Evolutionary conservation across 2,888 invertebrate species (phyloP).

Genomic region (Habrosyne pyritoides): DNA sequence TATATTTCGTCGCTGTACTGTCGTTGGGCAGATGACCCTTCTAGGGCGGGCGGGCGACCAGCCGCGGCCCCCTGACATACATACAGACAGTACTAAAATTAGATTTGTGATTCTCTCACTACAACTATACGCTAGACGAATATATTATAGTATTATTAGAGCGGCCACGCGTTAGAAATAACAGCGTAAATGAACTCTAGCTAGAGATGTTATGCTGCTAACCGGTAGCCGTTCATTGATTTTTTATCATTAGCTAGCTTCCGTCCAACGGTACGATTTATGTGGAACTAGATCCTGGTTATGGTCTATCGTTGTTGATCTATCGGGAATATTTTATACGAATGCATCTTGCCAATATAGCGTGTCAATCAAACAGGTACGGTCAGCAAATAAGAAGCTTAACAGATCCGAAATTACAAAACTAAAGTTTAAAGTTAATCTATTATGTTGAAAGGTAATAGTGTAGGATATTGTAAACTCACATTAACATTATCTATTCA

Average conservation of each 20-base stretch:
- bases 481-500: too few species aligned
- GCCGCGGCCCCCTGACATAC: constrained; percentile 77
- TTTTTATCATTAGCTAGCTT: background rate
- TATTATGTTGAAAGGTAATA: too few species aligned
- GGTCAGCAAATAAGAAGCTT: too few species aligned
- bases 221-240: constrained; percentile 31
- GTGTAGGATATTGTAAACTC: too few species aligned
- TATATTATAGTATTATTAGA: constrained; percentile 67
- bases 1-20: constrained; percentile 14
- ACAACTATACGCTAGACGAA: constrained; percentile 68
- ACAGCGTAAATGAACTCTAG: constrained; percentile 56
- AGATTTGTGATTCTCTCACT: constrained; percentile 70
- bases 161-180: constrained; percentile 47
- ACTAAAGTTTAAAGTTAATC: too few species aligned
- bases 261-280: background rate
- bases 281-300: too few species aligned
- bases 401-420: too few species aligned
- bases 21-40: constrained; percentile 67
- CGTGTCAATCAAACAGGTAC: too few species aligned
- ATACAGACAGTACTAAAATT: constrained; percentile 76
- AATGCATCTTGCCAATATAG: too few species aligned
- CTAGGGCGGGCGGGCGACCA: constrained; percentile 67
- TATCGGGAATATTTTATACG: too few species aligned
- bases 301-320: background rate
- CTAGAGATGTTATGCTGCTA: constrained; percentile 36